Base-by-base conservation (phyloP, 2,113 vertebrate species). In the Lutjanus erythropterus region DNA sequence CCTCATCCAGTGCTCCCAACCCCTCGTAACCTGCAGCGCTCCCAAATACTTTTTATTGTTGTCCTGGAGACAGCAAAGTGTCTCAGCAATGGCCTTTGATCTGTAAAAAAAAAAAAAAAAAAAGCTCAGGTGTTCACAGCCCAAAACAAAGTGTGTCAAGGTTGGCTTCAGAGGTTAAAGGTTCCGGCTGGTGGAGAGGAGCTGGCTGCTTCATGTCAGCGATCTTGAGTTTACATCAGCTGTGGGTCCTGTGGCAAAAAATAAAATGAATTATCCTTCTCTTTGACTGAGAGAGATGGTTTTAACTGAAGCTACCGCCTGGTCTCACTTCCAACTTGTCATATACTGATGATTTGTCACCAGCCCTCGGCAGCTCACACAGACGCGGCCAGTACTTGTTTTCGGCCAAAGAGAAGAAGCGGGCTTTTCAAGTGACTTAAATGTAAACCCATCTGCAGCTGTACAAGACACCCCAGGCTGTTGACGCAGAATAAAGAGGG, bases 61-160 rank as follows among this genome's bases (percentile, higher is more conserved):
- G 71, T 86, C 75, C 41, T 18, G 25, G 35, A 85, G 62, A 86
- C 35, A 68, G 33, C 44, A 53, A 86, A 79, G 27, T 80, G 59
- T 79, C 72, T 80, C 68, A 47, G 58, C 67, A 35, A 23, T 4
- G 10, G 46, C 64, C 67, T 82, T 81, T 69, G 77, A 86, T 75
- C 65, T 27, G 21, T 14, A 6, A 61, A 9, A 35, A 10, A 39
- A 29, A 35, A 6, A 61, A 9, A 35, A 10, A 39, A 29, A 35
- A 74, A 81, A 65, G 77, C 49, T 9, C 35, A 71, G 50, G 71
- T 72, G 77, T 79, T 78, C 47, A 8, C 21, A 25, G 55, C 66
- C 62, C 35, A 70, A n/a, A 84, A 80, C 60, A 47, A 23, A 64
- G 42, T 23, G 37, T 23, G 35, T 29, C 0, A 29, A 25, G 21